Conservation (phyloP, 2,888 invertebrate genomes). For the Lamproptera curius region DNA sequence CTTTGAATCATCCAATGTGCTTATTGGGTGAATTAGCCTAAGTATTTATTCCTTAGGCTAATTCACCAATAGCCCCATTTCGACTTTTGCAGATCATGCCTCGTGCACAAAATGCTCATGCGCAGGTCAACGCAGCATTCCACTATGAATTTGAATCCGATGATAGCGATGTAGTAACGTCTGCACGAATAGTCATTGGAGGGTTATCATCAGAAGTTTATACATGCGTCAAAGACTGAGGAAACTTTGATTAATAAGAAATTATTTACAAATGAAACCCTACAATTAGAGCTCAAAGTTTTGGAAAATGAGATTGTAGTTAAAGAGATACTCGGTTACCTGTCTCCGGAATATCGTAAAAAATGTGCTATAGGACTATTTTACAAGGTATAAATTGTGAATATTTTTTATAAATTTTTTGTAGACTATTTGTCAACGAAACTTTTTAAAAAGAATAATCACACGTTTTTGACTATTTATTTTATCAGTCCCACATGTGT, state of each 20-base stretch:
- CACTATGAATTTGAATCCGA: constrained; percentile 70
- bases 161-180: constrained; percentile 45
- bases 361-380: constrained; percentile 80
- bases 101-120: constrained; percentile 85
- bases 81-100: constrained; percentile 80
- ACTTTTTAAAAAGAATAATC: too few relatives aligned
- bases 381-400: constrained; percentile 76
- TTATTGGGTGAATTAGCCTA: too few relatives aligned
- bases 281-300: constrained; percentile 72
- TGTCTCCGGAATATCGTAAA: constrained; percentile 78
- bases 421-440: too few relatives aligned
- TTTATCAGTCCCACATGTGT: too few relatives aligned
- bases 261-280: constrained; percentile 61
- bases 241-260: constrained; percentile 48
- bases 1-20: too few relatives aligned
- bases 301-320: constrained; percentile 79
- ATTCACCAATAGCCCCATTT: background rate
- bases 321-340: constrained; percentile 76
- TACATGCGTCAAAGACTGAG: constrained; percentile 80
- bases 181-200: constrained; percentile 80
- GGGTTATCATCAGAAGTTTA: constrained; percentile 71
- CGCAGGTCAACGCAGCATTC: constrained; percentile 86
- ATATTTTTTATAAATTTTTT: too few relatives aligned
- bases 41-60: too few relatives aligned
- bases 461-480: too few relatives aligned